These are phyloP conservation scores for Noturus placidus DNA, from an alignment of 2,113 vertebrate species.

Conservation along the genomic window DNA sequence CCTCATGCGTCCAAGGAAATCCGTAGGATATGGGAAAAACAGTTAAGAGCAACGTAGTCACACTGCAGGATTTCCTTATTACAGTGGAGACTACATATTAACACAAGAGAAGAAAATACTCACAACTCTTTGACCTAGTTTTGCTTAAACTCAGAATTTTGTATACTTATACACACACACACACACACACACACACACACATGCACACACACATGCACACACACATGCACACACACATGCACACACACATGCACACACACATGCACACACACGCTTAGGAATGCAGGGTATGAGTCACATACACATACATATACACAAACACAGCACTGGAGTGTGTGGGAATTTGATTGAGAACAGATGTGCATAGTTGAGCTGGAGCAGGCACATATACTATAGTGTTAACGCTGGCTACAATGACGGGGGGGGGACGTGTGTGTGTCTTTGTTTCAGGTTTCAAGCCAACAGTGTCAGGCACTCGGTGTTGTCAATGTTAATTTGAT, in stretches of 20 bases:
- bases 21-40: neutral
- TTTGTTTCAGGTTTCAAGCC: neutral
- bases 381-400: neutral
- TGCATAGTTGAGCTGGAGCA: slow-evolving; percentile 25
- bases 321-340: neutral
- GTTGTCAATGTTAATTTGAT: neutral
- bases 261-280: slow-evolving; percentile 33
- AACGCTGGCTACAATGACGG: neutral
- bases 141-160: neutral
- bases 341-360: slow-evolving; percentile 54
- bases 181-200: slow-evolving; percentile 29
- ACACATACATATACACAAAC: neutral
- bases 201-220: slow-evolving; percentile 24
- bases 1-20: neutral
- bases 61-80: slow-evolving; percentile 23
- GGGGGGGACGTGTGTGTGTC: neutral
- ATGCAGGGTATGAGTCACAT: slow-evolving; percentile 39
- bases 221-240: slow-evolving; percentile 32
- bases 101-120: neutral
- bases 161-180: neutral
- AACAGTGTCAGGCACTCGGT: neutral
- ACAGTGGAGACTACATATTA: neutral
- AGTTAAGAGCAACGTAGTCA: neutral
- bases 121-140: neutral
- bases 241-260: slow-evolving; percentile 25